These are phyloP conservation scores for Callimorpha dominula DNA, from an alignment of 2,888 invertebrate species.

Conservation along the genomic window DNA sequence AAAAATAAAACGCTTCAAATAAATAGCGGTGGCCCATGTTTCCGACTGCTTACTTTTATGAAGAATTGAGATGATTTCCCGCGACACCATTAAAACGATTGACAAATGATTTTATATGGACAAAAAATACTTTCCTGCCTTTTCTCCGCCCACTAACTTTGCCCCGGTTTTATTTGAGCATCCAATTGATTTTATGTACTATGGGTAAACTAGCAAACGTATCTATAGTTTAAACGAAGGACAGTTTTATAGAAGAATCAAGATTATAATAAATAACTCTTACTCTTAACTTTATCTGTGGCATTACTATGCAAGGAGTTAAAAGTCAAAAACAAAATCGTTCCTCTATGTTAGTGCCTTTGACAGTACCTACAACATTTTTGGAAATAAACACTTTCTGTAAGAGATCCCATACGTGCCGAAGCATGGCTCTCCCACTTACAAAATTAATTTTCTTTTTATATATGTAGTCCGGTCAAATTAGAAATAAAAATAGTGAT, in stretches of 20 bases:
- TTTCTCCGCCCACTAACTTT: background rate
- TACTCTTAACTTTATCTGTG: too few species aligned
- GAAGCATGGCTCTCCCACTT: too few species aligned
- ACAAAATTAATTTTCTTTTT: too few species aligned
- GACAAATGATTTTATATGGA: conserved; percentile 43
- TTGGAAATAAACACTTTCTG: too few species aligned
- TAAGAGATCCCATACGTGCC: too few species aligned
- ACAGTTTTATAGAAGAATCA: background rate
- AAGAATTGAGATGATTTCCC: conserved; percentile 47
- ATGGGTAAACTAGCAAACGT: background rate
- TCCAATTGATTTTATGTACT: background rate
- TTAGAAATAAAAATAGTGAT: too few species aligned
- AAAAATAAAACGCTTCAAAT: conserved; percentile 6
- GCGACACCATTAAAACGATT: conserved; percentile 41
- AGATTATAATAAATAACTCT: too few species aligned
- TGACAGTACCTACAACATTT: too few species aligned
- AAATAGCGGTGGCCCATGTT: conserved; percentile 22
- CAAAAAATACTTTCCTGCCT: conserved; percentile 14
- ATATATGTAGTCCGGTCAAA: too few species aligned
- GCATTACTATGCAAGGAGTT: too few species aligned
- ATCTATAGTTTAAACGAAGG: background rate
- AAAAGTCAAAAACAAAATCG: too few species aligned
- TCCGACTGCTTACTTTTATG: conserved; percentile 41
- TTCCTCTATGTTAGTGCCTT: too few species aligned
- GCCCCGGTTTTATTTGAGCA: background rate